Conservation (phyloP, 1,140 invertebrate genomes). For the Drosophila takahashii region DNA sequence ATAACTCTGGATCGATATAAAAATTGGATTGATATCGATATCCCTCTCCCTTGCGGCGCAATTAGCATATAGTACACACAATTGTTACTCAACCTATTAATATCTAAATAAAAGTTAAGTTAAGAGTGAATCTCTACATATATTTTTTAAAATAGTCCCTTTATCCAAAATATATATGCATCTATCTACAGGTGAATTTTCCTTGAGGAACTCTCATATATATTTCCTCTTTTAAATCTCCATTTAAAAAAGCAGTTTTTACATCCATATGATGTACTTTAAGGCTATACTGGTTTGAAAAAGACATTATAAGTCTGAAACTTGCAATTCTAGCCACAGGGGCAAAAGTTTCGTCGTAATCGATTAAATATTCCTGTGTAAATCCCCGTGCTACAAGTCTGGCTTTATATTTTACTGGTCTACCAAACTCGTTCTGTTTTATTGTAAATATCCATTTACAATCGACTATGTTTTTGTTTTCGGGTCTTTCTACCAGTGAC, state of each 20-base stretch:
- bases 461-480: not conserved
- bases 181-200: constrained; percentile 1
- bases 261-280: not conserved
- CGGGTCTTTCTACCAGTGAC: constrained; percentile 1
- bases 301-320: not conserved
- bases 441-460: constrained; percentile 2
- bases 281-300: not conserved
- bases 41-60: too few relatives aligned
- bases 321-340: not conserved
- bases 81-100: too few relatives aligned
- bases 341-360: not conserved
- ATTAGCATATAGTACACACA: too few relatives aligned
- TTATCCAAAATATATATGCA: constrained; percentile 1
- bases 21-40: too few relatives aligned
- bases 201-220: not conserved
- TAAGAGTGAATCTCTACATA: too few relatives aligned
- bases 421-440: constrained; percentile 1
- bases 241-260: not conserved
- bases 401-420: not conserved
- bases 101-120: too few relatives aligned
- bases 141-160: constrained; percentile 1
- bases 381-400: too few relatives aligned
- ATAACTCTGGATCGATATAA: too few relatives aligned
- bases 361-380: not conserved
- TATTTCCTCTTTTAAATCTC: not conserved